phyloP scores from a whole-genome alignment of 1,140 invertebrate species.

The Copidosoma floridanum region DNA sequence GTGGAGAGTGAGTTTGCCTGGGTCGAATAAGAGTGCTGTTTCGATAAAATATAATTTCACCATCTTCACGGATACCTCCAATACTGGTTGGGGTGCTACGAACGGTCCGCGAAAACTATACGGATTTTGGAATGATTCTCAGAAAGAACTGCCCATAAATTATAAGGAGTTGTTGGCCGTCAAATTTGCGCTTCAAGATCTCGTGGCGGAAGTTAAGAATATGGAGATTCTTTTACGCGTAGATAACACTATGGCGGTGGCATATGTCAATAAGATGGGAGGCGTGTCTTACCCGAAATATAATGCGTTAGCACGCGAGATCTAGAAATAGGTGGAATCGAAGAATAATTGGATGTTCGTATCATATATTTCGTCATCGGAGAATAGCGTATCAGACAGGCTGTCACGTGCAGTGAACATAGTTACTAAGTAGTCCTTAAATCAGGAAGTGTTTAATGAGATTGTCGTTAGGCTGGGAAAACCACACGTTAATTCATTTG shows the following conservation, averaged over 20 bases:
- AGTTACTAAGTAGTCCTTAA: neutral
- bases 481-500: conserved; percentile 6
- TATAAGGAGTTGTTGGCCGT: conserved; percentile 39
- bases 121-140: conserved; percentile 14
- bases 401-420: neutral
- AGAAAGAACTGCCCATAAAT: conserved; percentile 38
- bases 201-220: conserved; percentile 29
- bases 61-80: conserved; percentile 24
- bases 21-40: neutral
- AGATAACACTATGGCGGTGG: conserved; percentile 9
- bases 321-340: conserved; percentile 17
- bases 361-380: conserved; percentile 13
- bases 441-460: neutral
- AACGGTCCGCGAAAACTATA: neutral
- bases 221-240: conserved; percentile 4
- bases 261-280: conserved; percentile 8
- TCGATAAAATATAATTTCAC: neutral
- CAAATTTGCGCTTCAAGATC: conserved; percentile 36
- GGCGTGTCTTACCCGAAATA: neutral
- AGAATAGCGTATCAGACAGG: conserved; percentile 9
- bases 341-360: conserved; percentile 13
- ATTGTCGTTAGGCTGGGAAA: neutral
- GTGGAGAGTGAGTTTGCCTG: conserved; percentile 14
- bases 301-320: conserved; percentile 12
- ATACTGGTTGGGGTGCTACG: conserved; percentile 17